Percentiles rank a stretch among this genome's conserved stretches.
These are phyloP conservation scores for Aphis gossypii DNA, from an alignment of 1,140 invertebrate genomes.

Conservation along the genomic window DNA sequence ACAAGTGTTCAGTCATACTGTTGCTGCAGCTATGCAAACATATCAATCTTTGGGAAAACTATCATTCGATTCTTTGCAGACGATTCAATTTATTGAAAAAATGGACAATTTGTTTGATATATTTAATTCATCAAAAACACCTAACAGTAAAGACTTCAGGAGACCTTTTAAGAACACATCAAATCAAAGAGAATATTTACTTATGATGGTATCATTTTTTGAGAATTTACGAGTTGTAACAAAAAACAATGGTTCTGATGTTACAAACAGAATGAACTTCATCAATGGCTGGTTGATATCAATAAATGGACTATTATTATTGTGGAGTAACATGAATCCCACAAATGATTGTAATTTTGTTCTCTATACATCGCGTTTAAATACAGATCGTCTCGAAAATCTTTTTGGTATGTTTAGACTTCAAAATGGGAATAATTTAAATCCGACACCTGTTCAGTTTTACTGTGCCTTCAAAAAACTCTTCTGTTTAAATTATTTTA, in stretches of 20 bases:
- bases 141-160: background rate
- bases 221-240: background rate
- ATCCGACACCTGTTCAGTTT: background rate
- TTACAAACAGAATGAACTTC: background rate
- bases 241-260: background rate
- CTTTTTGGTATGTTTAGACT: background rate
- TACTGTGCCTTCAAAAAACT: background rate
- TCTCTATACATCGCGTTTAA: background rate
- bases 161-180: background rate
- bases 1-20: slow-evolving; percentile 7
- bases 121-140: slow-evolving; percentile 29
- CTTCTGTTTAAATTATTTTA: background rate
- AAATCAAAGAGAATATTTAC: background rate
- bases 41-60: slow-evolving; percentile 5
- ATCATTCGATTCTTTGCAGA: background rate
- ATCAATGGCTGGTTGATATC: slow-evolving; percentile 4
- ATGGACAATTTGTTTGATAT: slow-evolving; percentile 9
- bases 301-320: background rate
- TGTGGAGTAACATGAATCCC: background rate
- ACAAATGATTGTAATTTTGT: background rate
- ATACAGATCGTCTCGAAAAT: background rate
- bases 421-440: slow-evolving; percentile 4
- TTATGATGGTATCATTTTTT: background rate
- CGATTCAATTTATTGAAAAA: slow-evolving; percentile 22
- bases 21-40: slow-evolving; percentile 3